A percentile compares a stretch with the other conserved stretches of the same genome.
These are phyloP conservation scores for Pseudotriccus pelzelni DNA, from an alignment of 2,797 vertebrate genomes.

Conservation along the genomic window DNA sequence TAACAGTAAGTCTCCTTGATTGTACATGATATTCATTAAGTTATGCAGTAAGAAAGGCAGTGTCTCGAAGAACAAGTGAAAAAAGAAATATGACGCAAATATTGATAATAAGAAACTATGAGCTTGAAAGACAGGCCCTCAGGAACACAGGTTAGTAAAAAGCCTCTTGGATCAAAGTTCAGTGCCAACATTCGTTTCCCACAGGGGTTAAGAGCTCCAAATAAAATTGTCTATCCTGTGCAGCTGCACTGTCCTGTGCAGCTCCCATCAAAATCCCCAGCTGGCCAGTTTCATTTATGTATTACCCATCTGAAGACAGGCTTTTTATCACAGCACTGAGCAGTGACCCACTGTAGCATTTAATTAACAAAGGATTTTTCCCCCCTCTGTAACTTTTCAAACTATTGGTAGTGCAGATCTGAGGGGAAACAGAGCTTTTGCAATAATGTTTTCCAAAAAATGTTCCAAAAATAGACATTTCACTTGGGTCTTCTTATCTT, in stretches of 20 bases:
- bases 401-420: not conserved
- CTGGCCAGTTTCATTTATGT: not conserved
- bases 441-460: not conserved
- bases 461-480: not conserved
- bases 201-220: not conserved
- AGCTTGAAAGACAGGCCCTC: not conserved
- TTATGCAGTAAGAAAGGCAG: slow-evolving; percentile 28
- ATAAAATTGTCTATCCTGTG: not conserved
- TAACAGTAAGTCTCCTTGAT: not conserved
- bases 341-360: not conserved
- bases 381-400: not conserved
- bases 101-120: not conserved
- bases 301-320: not conserved
- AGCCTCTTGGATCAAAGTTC: not conserved
- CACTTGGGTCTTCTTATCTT: not conserved
- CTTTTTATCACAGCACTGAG: not conserved
- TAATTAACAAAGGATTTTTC: not conserved
- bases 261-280: not conserved
- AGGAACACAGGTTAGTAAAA: not conserved
- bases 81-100: not conserved
- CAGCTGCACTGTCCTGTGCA: not conserved
- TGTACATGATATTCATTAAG: not conserved
- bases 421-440: not conserved
- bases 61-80: slow-evolving; percentile 2
- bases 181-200: not conserved